Evolutionary conservation across 2,797 vertebrate species (phyloP), one percentile per base, ranked within the genome.

Genomic region (Helicolenus hilgendorfi): DNA sequence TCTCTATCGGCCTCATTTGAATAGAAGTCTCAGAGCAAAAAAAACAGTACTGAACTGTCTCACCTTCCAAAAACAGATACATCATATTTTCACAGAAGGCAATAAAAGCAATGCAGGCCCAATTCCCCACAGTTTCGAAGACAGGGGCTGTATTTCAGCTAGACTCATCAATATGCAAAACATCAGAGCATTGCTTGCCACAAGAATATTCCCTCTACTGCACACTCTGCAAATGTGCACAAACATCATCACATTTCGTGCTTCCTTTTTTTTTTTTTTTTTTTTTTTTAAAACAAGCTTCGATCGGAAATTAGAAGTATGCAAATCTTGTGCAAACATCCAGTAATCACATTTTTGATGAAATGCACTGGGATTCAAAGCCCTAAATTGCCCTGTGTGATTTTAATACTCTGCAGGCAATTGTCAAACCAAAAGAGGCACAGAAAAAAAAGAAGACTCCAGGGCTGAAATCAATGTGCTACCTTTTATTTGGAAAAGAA

Each of bases 131-230:
- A 87, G 92, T 94, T 92, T 79, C 53, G 59, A 84, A 96, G 88
- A 91, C 86, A 87, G 79, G 88, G 89, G 83, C 88, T 89, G 87
- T 85, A 91, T 91, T 94, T 96, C 94, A 95, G 92, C 89, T 86
- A 65, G 83, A 93, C 96, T 97, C 94, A 97, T 96, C 95, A 97
- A 95, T 96, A 97, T 97, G 95, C 96, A 97, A 96, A 95, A 96
- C 94, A 96, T 94, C 92, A 90, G 88, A 87, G 93, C 92, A 88
- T 73, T 80, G 92, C 94, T 95, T 87, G 86, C 93, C 92, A 95
- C 83, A 79, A 92, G 92, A 92, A 94, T 92, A 94, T 96, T 94
- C 93, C 90, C 94, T 91, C 90, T 91, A 79, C 89, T 94, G 94
- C 96, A 89, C 87, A 84, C 77, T 91, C 90, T 80, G 89, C 86